A percentile compares a stretch with the other conserved stretches of the same genome.
phyloP scores from a whole-genome alignment of 2,113 vertebrate genomes.

The Gallinago media region DNA sequence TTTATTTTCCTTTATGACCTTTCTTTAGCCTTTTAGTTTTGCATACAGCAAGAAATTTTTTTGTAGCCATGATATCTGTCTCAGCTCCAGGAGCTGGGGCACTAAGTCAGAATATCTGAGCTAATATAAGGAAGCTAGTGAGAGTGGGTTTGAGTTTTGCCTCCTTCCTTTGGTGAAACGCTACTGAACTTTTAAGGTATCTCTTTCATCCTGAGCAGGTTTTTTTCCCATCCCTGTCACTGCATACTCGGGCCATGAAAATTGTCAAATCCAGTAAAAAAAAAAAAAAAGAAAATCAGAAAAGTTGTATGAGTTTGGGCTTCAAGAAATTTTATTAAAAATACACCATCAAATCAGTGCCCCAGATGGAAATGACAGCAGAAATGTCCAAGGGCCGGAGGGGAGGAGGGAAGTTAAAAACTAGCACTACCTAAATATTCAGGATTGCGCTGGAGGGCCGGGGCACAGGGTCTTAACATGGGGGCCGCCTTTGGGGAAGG shows the following conservation, averaged over 20 bases:
- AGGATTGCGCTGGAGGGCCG: background rate
- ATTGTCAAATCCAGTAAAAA: background rate
- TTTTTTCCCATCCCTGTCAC: background rate
- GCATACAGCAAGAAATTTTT: background rate
- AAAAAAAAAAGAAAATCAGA: background rate
- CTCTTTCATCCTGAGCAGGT: background rate
- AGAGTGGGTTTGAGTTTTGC: background rate
- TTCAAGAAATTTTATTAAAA: background rate
- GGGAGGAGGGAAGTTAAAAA: background rate
- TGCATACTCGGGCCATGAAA: background rate
- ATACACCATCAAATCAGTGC: background rate
- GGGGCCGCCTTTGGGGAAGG: background rate
- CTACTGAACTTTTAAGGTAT: background rate
- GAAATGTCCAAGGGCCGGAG: background rate
- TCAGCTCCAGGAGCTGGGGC: background rate
- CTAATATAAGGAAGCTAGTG: background rate
- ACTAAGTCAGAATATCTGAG: background rate
- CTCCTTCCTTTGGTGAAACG: background rate
- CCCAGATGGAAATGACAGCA: slow-evolving; percentile 34
- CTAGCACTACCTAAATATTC: background rate
- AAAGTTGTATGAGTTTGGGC: background rate
- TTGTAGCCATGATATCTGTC: background rate
- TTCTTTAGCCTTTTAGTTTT: background rate
- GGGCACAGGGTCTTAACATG: background rate
- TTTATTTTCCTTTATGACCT: background rate